Evolutionary conservation across 2,797 vertebrate genomes (phyloP).

Genomic region (Clarias laeviceps): DNA sequence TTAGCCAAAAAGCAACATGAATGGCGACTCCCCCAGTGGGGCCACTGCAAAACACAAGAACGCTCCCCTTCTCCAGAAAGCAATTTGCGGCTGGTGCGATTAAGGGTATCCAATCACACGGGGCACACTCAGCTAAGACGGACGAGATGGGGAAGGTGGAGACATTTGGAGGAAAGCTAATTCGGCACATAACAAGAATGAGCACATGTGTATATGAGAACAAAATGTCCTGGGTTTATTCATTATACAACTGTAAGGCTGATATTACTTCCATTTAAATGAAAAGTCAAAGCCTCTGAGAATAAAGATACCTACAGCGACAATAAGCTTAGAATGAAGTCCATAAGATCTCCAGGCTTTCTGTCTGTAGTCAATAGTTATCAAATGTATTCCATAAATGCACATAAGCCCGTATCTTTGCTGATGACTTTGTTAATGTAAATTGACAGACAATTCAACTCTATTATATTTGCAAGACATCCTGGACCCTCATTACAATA

Average conservation of each 20-base stretch:
- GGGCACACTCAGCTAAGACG: constrained; percentile 36
- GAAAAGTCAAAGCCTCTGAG: constrained; percentile 1
- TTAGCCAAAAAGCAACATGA: constrained; percentile 25
- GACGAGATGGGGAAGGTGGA: constrained; percentile 33
- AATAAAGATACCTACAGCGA: constrained; percentile 5
- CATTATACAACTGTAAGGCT: constrained; percentile 22
- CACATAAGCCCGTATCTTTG: background rate
- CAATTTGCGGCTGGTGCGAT: constrained; percentile 53
- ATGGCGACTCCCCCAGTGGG: constrained; percentile 38
- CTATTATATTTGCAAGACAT: constrained; percentile 44
- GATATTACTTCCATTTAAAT: constrained; percentile 33
- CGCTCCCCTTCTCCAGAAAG: constrained; percentile 39
- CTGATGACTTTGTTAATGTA: constrained; percentile 42
- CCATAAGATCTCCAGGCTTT: constrained; percentile 22
- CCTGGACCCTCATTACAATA: constrained; percentile 31
- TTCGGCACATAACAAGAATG: constrained; percentile 18
- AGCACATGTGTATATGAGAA: constrained; percentile 25
- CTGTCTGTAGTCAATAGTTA: constrained; percentile 19
- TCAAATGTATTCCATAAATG: constrained; percentile 11
- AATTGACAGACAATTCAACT: constrained; percentile 39
- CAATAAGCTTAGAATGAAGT: constrained; percentile 31
- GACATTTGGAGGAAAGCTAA: constrained; percentile 47
- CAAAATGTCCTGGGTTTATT: constrained; percentile 28
- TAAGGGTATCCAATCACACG: constrained; percentile 58
- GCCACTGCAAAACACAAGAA: constrained; percentile 45